A percentile compares a stretch with the other conserved stretches of the same genome.
These are phyloP conservation scores for Eospalax fontanierii DNA, from an alignment of 2,797 vertebrate genomes.

Conservation along the genomic window DNA sequence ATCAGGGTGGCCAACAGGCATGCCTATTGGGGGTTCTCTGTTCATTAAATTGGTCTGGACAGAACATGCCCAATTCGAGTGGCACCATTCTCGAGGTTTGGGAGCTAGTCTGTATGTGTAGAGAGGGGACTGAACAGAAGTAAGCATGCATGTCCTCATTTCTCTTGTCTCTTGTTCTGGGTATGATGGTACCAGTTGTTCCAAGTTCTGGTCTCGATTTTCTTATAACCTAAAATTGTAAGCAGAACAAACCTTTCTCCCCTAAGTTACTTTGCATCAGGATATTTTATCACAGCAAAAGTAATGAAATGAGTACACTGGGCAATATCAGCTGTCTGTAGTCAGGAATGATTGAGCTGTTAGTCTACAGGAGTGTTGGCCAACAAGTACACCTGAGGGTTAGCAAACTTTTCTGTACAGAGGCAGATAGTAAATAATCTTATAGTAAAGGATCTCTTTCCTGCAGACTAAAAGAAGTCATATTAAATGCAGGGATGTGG, in stretches of 20 bases:
- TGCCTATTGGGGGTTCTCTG: not conserved
- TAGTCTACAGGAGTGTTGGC: not conserved
- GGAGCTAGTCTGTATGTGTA: not conserved
- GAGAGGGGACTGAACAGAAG: not conserved
- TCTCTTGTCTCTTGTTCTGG: not conserved
- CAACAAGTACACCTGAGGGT: not conserved
- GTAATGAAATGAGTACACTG: not conserved
- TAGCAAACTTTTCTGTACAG: not conserved
- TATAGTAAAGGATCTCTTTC: not conserved
- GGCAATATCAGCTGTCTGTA: not conserved
- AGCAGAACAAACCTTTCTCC: not conserved
- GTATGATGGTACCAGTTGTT: not conserved
- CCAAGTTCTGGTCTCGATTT: not conserved
- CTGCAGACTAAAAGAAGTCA: not conserved
- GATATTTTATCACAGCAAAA: not conserved
- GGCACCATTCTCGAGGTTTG: not conserved
- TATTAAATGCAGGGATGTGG: fast-evolving
- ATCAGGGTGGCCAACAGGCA: not conserved
- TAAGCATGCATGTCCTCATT: fast-evolving
- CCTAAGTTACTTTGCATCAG: not conserved
- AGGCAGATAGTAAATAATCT: not conserved
- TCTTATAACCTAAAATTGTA: not conserved
- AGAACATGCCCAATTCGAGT: not conserved
- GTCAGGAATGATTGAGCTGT: not conserved
- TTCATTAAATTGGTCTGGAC: not conserved